Evolutionary conservation across 2,113 vertebrate species (phyloP).

Genomic region (Ameiurus melas): DNA sequence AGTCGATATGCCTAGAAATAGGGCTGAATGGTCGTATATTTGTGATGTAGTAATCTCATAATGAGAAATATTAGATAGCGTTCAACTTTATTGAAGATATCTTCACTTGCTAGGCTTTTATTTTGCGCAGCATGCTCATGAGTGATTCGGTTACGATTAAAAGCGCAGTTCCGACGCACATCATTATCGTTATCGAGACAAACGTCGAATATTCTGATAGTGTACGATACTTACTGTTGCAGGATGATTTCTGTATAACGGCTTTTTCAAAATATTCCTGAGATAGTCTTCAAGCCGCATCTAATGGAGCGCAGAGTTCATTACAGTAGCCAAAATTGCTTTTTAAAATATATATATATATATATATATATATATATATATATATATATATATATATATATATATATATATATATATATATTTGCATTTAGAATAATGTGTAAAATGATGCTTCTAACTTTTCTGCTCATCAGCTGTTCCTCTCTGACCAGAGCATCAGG

Average conservation of each 20-base stretch:
- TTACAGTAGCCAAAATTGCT: background rate
- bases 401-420: no score
- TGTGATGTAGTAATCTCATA: background rate
- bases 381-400: no score
- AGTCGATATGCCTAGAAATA: background rate
- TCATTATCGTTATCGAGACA: background rate
- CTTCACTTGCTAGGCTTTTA: background rate
- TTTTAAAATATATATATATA: no score
- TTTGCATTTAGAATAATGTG: background rate
- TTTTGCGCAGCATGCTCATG: background rate
- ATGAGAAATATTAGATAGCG: background rate
- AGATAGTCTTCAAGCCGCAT: conserved; percentile 56
- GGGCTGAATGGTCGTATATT: background rate
- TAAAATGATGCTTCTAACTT: conserved; percentile 30
- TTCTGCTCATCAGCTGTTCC: conserved; percentile 53
- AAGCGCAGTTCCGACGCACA: background rate
- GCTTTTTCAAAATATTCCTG: conserved; percentile 58
- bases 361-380: no score
- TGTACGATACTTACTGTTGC: conserved; percentile 42
- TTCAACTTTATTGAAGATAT: background rate
- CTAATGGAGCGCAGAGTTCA: conserved; percentile 30
- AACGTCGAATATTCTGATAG: background rate
- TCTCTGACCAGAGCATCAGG: conserved; percentile 57
- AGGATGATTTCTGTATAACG: conserved; percentile 55
- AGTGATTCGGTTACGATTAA: no score